phyloP scores from a whole-genome alignment of 2,113 vertebrate species.

The Rhinoderma darwinii region DNA sequence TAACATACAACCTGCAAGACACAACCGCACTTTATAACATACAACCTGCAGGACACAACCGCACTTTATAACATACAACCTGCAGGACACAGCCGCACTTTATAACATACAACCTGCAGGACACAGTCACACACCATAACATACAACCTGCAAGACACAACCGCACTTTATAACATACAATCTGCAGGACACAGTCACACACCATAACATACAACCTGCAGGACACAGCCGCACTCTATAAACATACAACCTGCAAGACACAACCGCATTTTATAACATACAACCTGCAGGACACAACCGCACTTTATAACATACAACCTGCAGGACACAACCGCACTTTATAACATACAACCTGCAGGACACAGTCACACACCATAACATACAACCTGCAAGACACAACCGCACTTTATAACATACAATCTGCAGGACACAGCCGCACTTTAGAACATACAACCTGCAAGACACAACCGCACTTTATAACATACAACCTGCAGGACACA shows the following conservation, averaged over 20 bases:
- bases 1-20: too few species aligned
- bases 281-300: constrained; percentile 75
- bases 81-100: not conserved
- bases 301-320: not conserved
- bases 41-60: not conserved
- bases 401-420: not conserved
- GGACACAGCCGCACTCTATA: too few species aligned
- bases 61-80: not conserved
- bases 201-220: too few species aligned
- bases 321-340: too few species aligned
- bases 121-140: not conserved
- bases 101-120: not conserved
- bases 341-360: too few species aligned
- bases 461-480: not conserved
- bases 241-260: too few species aligned
- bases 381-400: not conserved
- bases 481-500: not conserved
- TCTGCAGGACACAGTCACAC: too few species aligned
- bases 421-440: not conserved
- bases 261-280: constrained; percentile 57
- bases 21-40: not conserved
- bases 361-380: not conserved
- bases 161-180: too few species aligned
- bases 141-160: not conserved
- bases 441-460: not conserved